phyloP scores from a whole-genome alignment of 2,888 invertebrate genomes.

The Ennomos erosarius region DNA sequence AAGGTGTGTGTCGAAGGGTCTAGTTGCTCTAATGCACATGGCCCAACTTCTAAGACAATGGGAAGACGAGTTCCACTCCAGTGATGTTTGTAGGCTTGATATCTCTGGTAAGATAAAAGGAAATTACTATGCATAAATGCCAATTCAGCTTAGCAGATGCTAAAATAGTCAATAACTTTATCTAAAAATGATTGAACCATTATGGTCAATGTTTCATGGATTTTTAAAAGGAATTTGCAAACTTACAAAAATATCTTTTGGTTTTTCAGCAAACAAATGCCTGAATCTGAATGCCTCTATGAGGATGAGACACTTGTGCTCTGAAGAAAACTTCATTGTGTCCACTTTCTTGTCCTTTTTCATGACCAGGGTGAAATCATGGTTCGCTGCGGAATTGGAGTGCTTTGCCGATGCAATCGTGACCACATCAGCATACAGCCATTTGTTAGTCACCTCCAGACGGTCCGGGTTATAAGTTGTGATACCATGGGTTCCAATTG shows the following conservation, averaged over 20 bases:
- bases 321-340: slow-evolving; percentile 98
- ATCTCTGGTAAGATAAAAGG: slow-evolving; percentile 84
- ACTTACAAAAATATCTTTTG: slow-evolving; percentile 90
- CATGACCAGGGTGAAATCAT: slow-evolving; percentile 93
- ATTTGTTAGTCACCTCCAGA: slow-evolving; percentile 93
- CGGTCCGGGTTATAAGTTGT: slow-evolving; percentile 96
- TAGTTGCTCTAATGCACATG: slow-evolving; percentile 95
- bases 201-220: too few relatives aligned
- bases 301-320: slow-evolving; percentile 95
- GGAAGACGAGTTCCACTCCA: slow-evolving; percentile 98
- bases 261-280: slow-evolving; percentile 92
- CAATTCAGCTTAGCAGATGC: too few relatives aligned
- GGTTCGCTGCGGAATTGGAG: slow-evolving; percentile 80
- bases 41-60: slow-evolving; percentile 95
- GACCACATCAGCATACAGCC: slow-evolving; percentile 93
- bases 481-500: slow-evolving; percentile 97
- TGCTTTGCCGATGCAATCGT: slow-evolving; percentile 87
- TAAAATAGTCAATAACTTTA: too few relatives aligned
- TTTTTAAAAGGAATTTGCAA: too few relatives aligned
- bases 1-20: slow-evolving; percentile 94
- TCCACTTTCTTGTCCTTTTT: slow-evolving; percentile 96
- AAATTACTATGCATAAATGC: too few relatives aligned
- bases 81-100: slow-evolving; percentile 96
- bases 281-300: slow-evolving; percentile 95
- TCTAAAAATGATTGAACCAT: too few relatives aligned